Evolutionary conservation across 2,888 invertebrate genomes (phyloP), one percentile per base, ranked within the genome.

Genomic region (Balanococcus diminutus): DNA sequence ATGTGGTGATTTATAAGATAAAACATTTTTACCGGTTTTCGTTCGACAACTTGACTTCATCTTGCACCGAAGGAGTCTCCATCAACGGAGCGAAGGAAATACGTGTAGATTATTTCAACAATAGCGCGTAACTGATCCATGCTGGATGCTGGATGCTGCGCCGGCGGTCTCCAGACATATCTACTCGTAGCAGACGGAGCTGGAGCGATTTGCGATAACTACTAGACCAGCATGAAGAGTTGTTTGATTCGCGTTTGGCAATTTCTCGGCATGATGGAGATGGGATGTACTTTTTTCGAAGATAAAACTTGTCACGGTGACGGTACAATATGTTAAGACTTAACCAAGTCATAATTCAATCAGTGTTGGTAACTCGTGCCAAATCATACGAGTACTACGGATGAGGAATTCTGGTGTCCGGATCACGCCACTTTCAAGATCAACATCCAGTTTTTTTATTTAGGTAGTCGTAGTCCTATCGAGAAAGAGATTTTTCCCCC

Each of bases 401-500:
- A 31, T 67, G 67, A 16, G 67, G 31, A 36, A 79, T 8, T n/a
- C 36, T 79, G 36, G 75, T 79, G 56, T 9, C 9, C 28, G 28
- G 36, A 79, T 79, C 75, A 79, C 75, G 75, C 75, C 75, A 79
- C 75, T 79, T 79, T 79, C 75, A 79, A 79, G 75, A 79, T 79
- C 75, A 79, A 79, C 36, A 79, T 36, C 75, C 75, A 79, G 36
- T 79, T 36, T 79, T 79, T 79, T 36, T 19, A 56, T 56, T 56
- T 56, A 56, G 56, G 42, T 22, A 6, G 11, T 79, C 19, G 32
- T 16, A 6, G 11, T 79, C 19, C n/a, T 16, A 67, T 67, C 67
- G 28, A 67, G 28, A 67, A 2, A 8, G 36, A 19, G 19, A 36
- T 79, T 79, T 79, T 79, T 79, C 28, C 28, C n/a, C n/a, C 36